Percentiles rank a stretch among this genome's conserved stretches.
phyloP scores from a whole-genome alignment of 2,888 invertebrate genomes.

The Yponomeuta plumbellus region DNA sequence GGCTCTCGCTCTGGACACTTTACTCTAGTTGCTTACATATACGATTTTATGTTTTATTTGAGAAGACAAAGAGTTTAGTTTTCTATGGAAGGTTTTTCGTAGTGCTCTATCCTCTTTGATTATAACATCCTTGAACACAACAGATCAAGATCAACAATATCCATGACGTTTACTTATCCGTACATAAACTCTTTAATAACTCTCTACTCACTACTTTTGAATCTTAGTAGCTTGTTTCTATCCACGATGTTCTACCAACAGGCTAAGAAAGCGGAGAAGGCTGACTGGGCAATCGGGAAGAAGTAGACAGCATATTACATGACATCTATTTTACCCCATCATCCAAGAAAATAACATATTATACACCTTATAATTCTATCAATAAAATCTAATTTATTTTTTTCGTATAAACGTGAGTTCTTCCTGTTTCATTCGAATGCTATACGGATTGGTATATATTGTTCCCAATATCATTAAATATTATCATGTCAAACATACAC shows the following conservation, averaged over 20 bases:
- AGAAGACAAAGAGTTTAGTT: too few species aligned
- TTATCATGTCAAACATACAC: too few species aligned
- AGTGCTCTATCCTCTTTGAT: too few species aligned
- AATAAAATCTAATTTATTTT: slow-evolving; percentile 10
- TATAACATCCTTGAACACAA: too few species aligned
- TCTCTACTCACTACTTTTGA: not conserved
- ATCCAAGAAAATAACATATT: slow-evolving; percentile 14
- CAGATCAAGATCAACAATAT: too few species aligned
- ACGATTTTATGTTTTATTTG: too few species aligned
- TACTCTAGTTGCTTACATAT: too few species aligned
- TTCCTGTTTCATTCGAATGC: not conserved
- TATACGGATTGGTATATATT: not conserved
- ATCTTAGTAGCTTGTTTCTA: slow-evolving; percentile 1
- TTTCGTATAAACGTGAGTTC: not conserved
- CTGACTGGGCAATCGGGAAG: slow-evolving; percentile 81
- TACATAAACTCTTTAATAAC: not conserved
- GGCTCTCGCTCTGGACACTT: too few species aligned
- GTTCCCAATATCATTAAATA: too few species aligned
- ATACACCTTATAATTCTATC: not conserved
- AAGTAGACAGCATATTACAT: slow-evolving; percentile 60
- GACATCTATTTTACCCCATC: slow-evolving; percentile 32
- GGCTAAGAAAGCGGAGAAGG: slow-evolving; percentile 87
- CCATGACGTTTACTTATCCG: not conserved
- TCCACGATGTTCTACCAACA: slow-evolving; percentile 52
- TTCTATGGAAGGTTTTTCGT: too few species aligned